Conservation (phyloP, 1,140 invertebrate genomes). For the Pantala flavescens region DNA sequence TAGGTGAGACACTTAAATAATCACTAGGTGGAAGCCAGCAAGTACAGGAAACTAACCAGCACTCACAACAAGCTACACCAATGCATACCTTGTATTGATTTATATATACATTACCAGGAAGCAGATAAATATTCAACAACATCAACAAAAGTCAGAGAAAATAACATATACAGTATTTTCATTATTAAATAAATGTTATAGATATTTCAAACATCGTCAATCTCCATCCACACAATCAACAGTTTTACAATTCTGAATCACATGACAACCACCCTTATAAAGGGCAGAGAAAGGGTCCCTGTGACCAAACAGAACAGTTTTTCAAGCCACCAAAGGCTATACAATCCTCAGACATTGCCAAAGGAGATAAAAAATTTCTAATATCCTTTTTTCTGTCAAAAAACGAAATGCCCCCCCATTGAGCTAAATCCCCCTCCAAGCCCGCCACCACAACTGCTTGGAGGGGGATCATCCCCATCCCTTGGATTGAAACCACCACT, state of each 20-base stretch:
- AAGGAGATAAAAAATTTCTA: not conserved
- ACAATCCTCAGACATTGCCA: not conserved
- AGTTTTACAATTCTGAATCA: not conserved
- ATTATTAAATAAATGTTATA: not conserved
- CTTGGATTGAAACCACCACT: slow-evolving; percentile 28
- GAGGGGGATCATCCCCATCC: slow-evolving; percentile 33
- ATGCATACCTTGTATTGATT: not conserved
- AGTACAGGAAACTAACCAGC: not conserved
- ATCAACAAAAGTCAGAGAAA: not conserved
- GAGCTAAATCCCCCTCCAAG: slow-evolving; percentile 18
- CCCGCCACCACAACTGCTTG: slow-evolving; percentile 30
- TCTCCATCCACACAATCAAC: not conserved
- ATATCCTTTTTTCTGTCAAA: not conserved
- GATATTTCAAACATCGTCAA: not conserved
- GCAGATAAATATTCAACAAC: slow-evolving; percentile 7
- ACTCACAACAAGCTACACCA: not conserved
- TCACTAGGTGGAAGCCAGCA: not conserved
- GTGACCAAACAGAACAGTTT: not conserved
- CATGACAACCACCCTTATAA: slow-evolving; percentile 5
- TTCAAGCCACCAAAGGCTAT: not conserved
- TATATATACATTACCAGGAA: not conserved
- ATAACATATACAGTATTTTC: not conserved
- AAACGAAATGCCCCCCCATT: not conserved
- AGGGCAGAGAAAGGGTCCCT: not conserved
- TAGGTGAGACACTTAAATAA: not conserved